phyloP scores from a whole-genome alignment of 1,140 invertebrate genomes.

The Meteorus sp. region DNA sequence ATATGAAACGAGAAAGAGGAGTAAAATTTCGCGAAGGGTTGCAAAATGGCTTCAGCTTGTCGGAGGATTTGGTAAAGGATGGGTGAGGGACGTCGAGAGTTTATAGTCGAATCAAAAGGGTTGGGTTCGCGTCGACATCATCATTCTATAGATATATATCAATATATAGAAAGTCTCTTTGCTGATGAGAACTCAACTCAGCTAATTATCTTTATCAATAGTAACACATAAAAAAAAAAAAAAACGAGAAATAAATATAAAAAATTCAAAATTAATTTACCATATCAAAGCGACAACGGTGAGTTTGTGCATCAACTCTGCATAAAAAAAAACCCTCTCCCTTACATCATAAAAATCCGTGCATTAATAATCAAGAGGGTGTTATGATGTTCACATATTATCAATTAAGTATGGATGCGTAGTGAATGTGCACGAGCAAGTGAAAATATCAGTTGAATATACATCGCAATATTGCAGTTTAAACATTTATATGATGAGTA shows the following conservation, averaged over 20 bases:
- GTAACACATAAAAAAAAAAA: conserved; percentile 40
- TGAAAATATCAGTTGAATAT: conserved; percentile 35
- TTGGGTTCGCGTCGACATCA: too few species aligned
- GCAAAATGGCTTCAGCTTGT: too few species aligned
- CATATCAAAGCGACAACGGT: background rate
- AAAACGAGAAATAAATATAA: conserved; percentile 11
- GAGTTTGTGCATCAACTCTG: background rate
- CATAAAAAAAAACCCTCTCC: background rate
- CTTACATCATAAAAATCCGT: too few species aligned
- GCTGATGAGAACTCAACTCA: conserved; percentile 21
- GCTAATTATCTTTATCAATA: conserved; percentile 39
- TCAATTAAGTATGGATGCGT: background rate
- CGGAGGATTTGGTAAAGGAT: too few species aligned
- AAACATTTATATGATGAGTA: conserved; percentile 17
- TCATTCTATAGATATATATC: background rate
- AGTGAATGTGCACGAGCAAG: background rate
- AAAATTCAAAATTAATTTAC: background rate
- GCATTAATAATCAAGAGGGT: too few species aligned
- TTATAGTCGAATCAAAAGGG: too few species aligned
- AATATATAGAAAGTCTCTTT: background rate
- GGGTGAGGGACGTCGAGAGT: too few species aligned
- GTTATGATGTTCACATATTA: background rate
- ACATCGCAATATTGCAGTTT: conserved; percentile 41
- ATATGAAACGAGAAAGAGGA: too few species aligned
- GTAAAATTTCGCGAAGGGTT: too few species aligned